Percentiles rank a stretch among this genome's conserved stretches.
These are phyloP conservation scores for Eriosoma lanigerum DNA, from an alignment of 1,140 invertebrate species.

Conservation along the genomic window DNA sequence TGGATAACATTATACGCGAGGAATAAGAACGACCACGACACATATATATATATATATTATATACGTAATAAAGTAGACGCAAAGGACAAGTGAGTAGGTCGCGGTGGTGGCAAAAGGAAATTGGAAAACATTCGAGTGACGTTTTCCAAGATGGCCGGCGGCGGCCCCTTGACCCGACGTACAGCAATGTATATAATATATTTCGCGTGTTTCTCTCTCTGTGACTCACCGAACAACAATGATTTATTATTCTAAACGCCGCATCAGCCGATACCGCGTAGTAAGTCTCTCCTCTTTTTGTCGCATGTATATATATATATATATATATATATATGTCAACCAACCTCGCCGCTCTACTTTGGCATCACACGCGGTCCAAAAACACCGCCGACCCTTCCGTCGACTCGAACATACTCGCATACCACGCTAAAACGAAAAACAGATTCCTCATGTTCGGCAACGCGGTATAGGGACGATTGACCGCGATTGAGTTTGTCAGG, in stretches of 20 bases:
- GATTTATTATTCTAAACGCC: constrained; percentile 50
- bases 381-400: not conserved
- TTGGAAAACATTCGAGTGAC: constrained; percentile 55
- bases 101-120: constrained; percentile 45
- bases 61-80: not conserved
- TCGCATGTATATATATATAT: not conserved
- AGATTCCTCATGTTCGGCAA: constrained; percentile 32
- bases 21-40: too few relatives aligned
- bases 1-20: too few relatives aligned
- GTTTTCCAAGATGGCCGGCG: constrained; percentile 54
- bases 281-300: constrained; percentile 25
- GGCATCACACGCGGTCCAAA: not conserved
- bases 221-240: constrained; percentile 50
- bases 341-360: not conserved
- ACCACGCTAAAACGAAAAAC: not conserved
- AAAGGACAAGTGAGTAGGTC: constrained; percentile 47
- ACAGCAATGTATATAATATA: too few relatives aligned
- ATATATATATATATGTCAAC: not conserved
- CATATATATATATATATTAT: not conserved
- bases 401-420: not conserved
- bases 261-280: not conserved
- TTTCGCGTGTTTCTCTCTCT: not conserved
- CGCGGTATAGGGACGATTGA: not conserved
- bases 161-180: constrained; percentile 51
- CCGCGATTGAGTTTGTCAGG: not conserved